Evolutionary conservation across 2,888 invertebrate species (phyloP), one percentile per base, ranked within the genome.

Genomic region (Notodonta dromedarius): DNA sequence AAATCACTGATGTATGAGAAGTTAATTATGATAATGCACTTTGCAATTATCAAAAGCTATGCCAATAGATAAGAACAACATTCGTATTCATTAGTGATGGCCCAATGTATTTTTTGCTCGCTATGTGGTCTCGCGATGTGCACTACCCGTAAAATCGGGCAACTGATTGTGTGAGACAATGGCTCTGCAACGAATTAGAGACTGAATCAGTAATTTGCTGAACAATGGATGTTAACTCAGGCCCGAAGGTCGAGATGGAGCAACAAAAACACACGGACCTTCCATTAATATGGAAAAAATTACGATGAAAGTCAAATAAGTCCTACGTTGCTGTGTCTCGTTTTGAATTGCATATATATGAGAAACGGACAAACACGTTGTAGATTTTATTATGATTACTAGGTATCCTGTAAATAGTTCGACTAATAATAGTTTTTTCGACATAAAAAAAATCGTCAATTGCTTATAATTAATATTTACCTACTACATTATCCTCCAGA

Each of bases 151-250:
- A 86, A 90, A 90, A 89, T 90, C 88, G 85, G 82, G 83, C 85
- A 83, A 70, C 75, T 66, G 77, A 74, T 77, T 79, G 78, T 82
- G 79, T 73, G 80, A 88, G 85, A 92, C 92, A 93, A 91, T 92
- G 76, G 88, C 61, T 78, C 74, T 79, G 83, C 82, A 79, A 84
- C 85, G 80, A 88, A 90, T 90, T 90, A 90, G 87, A 85, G 88
- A 85, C 87, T 83, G 87, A 88, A 86, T 87, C 84, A 85, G 85
- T 85, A 85, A 88, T 90, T 91, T 87, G 77, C 82, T 84, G 73
- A 90, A 92, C 91, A 92, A 92, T 93, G 84, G 87, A 85, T 82
- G 86, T 82, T 86, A 88, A 89, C 86, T 85, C 86, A 89, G 82
- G 84, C 86, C 81, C 80, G 90, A 91, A 92, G 92, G 92, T 85